Evolutionary conservation across 1,140 invertebrate species (phyloP), one percentile per base, ranked within the genome.

Genomic region (Phymastichus coffea): DNA sequence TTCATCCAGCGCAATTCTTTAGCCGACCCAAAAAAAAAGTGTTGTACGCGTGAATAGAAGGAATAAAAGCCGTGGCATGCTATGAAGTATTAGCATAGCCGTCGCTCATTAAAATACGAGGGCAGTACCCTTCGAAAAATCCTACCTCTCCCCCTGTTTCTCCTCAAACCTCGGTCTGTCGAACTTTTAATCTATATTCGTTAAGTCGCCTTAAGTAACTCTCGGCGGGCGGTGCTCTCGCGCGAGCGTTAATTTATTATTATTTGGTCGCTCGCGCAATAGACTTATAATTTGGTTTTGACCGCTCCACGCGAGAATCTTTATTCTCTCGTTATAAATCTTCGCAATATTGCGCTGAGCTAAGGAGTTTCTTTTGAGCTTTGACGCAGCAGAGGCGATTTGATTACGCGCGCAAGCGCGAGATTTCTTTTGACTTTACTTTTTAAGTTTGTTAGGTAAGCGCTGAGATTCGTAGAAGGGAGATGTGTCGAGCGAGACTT

Each of bases 181-280:
- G 57, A 74, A 74, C 69, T 76, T 76, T 76, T 75, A 76, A 75
- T 77, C 75, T 72, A 73, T 71, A 72, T 76, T 76, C 73, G 75
- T 76, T 72, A 77, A 76, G 69, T 70, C 70, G 64, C 58, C 65
- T 65, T 70, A 71, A 74, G 68, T 69, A 76, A 75, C 65, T 72
- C 65, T 26, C 15, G 6, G 6, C 28, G 52, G 19, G 37, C 33
- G 59, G 6, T 33, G 6, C 28, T 33, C 28, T 33, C 28, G 59
- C 64, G 66, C 66, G 66, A 71, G 63, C 64, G 67, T 66, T 64
- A 65, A 73, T 71, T 74, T 72, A 72, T 73, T 74, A 73, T 70
- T 76, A 67, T 70, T 65, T 61, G 57, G 57, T 10, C 35, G 63
- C 57, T 15, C 35, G 60, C 53, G 33, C 59, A 54, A 63, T 68